Evolutionary conservation across 2,113 vertebrate genomes (phyloP), one percentile per base, ranked within the genome.

Genomic region (Phaetusa simplex): DNA sequence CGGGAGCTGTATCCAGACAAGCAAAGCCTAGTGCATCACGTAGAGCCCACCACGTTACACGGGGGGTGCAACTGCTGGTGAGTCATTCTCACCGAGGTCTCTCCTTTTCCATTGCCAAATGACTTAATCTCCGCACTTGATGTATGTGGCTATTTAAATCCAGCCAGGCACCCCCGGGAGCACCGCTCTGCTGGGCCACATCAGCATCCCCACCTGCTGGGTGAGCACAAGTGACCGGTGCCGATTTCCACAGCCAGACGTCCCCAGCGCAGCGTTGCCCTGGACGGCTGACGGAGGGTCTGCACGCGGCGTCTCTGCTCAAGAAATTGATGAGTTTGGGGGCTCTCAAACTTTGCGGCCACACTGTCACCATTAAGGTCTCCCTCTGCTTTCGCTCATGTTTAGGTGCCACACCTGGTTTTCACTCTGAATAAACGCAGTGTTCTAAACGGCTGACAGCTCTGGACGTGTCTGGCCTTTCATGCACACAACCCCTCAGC

Each of bases 251-350:
- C 67, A 74, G 56, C 59, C 66, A 22, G 56, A 29, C 26, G 40
- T 24, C 52, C 8, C 9, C 45, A 34, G 58, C 1, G 19, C 5
- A 4, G 10, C 3, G 14, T 12, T 58, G 27, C 40, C 61, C 45
- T 32, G 53, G 49, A 23, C 1, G 3, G 49, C 43, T 47, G 52
- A 50, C 6, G 16, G 26, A 59, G 40, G 10, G n/a, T 38, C 82
- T 67, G 38, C 27, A 20, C 0, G 0, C 1, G 1, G 62, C 34
- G 4, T 47, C 14, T 26, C 59, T 20, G 32, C 8, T 49, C 50
- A 29, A 62, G 42, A 42, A 62, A 38, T 29, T 6, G 5, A 6
- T 8, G 34, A 21, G 12, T 22, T 3, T 11, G 8, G 16, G 49
- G 47, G 55, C 11, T 86, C 59, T 8, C 6, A 56, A 83, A 43